Evolutionary conservation across 1,140 invertebrate genomes (phyloP), one percentile per base, ranked within the genome.

Genomic region (Tetramorium alpestre): DNA sequence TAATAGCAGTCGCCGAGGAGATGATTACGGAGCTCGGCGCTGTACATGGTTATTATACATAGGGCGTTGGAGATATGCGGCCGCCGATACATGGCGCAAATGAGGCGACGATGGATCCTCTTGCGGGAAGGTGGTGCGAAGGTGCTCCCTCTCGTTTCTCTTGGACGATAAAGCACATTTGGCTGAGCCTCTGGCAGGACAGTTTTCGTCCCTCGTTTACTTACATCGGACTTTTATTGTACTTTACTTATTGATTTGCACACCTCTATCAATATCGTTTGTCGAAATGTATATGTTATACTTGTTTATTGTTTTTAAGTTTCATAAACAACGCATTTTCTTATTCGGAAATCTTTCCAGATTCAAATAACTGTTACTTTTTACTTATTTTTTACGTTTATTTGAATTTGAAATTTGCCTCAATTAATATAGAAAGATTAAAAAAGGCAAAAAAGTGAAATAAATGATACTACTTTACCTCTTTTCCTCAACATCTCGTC

Each of bases 41-140:
- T 22, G 73, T 85, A 76, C 44, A 85, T 77, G 60, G 72, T 85
- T 85, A 75, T 84, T 84, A 84, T 84, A 84, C 51, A 75, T 84
- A 73, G 44, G 54, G 18, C 54, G 80, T 72, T 84, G 44, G n/a
- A 69, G 65, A 73, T 62, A 18, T 44, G 67, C 33, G 38, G 65
- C 70, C 18, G 73, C 47, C 49, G 58, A 54, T 85, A 67, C 58
- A 78, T 28, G 47, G 58, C 25, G 49, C 33, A 78, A 78, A 85
- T 85, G 73, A 76, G 58, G 60, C 73, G 47, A 85, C 58, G 73
- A 78, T 64, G 82, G 73, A 85, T 85, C 25, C 33, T 33, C 18
- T 49, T 16, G 60, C 33, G 41, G 56, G 18, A 25, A 58, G 60
- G 11, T 47, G 47, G 41, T 41, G 67, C 69, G 54, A 75, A 84